Evolutionary conservation across 2,113 vertebrate genomes (phyloP), one percentile per base, ranked within the genome.

Genomic region (Heliornis fulica): DNA sequence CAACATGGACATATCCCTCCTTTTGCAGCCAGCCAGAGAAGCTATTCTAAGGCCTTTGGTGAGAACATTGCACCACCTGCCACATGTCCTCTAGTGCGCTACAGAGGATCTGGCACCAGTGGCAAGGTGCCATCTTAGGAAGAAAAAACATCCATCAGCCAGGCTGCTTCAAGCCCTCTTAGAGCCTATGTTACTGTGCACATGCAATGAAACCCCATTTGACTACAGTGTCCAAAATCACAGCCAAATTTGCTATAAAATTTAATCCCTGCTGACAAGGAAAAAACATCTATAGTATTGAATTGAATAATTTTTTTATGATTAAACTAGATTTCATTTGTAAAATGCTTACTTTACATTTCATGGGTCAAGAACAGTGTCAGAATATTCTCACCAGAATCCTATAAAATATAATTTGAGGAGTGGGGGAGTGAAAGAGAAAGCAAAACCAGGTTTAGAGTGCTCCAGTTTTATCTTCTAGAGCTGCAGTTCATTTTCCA

Each of bases 71-170:
- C 56, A 85, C 17, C 56, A 85, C 17, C 82, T 76, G 66, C 65
- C 21, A 1, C 22, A 28, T 25, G 29, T 63, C 69, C 41, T 76
- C 40, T 8, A 16, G 36, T 5, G 13, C 1, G 2, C 60, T 84
- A 48, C 60, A 48, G n/a, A 69, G 36, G 41, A 60, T 48, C 59
- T 56, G 54, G 71, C 54, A 83, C 9, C 28, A 25, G 59, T 28
- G n/a, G 68, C 53, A 41, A 34, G 0, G 6, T 46, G 57, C 43
- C 66, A 46, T 28, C 29, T 51, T 38, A 0, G 0, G 26, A 66
- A 63, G 38, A 48, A 7, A 63, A 61, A 36, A 18, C 28, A 83
- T 69, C 76, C 53, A 61, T 65, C 76, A 81, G 56, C 38, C 15
- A 53, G 29, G 26, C 75, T 91, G 32, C 50, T 74, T 60, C 63